Base-by-base conservation (phyloP, 2,888 invertebrate species). In the Fragum whitleyi region DNA sequence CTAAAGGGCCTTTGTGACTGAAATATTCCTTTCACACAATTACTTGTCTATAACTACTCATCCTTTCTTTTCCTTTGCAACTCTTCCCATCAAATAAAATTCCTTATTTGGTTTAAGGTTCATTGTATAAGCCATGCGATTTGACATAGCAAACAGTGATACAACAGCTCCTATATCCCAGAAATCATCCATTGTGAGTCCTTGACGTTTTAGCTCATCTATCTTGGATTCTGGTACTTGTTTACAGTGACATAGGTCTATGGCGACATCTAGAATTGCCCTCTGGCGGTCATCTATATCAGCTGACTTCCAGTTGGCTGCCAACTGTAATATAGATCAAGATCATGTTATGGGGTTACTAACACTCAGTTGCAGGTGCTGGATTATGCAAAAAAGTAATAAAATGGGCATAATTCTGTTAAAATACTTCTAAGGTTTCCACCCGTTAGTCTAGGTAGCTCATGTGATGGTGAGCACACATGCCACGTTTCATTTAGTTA, bases 121-220 rank as follows among this genome's bases (percentile, higher is more conserved):
- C 23, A 88, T 88, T 2, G 90, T 74, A 74, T 88, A 90, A 5
- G 92, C 91, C 88, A 91, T 89, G 28, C 92, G 79, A 72, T 92
- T 92, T n/a, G 91, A 91, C 75, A 92, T 51, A 6, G 91, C 90
- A 84, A 92, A 91, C 5, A 92, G 82, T 5, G 91, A 86, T 5
- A 87, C 86, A 14, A 92, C 90, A 6, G 91, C 83, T 1, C 91
- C 91, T 68, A 92, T 91, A 75, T 92, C 91, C 92, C 92, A 92
- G 16, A 88, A 89, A 86, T 92, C 92, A 32, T 92, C 92, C 47
- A 77, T 62, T 9, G 82, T 81, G 28, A 92, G 77, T 9, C 91
- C 91, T 68, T 89, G 87, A 19, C 81, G 67, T 69, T 87, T 79
- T 1, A 92, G 85, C 26, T 85, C 86, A 53, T 86, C 72, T 68